phyloP scores from a whole-genome alignment of 2,888 invertebrate genomes.

The Drosophila neoperkinsi region DNA sequence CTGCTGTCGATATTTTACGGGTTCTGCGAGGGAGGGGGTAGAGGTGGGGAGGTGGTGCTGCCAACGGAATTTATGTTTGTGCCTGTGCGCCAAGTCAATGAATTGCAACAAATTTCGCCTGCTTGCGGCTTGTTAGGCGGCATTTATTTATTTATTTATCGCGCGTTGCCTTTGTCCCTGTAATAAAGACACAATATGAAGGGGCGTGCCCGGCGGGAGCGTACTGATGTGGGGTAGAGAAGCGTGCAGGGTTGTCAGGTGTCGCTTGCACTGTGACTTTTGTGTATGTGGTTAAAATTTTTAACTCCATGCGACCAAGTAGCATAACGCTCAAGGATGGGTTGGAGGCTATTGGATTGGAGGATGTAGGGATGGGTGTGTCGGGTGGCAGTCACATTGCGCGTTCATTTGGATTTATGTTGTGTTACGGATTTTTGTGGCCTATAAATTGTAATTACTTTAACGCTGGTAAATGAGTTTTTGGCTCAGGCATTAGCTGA shows the following conservation, averaged over 20 bases:
- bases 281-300: conserved; percentile 74
- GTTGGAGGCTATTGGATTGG: not conserved
- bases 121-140: conserved; percentile 78
- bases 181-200: conserved; percentile 72
- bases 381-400: conserved; percentile 21
- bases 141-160: conserved; percentile 78
- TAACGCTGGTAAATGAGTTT: conserved; percentile 78
- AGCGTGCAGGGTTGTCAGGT: conserved; percentile 52
- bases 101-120: conserved; percentile 82
- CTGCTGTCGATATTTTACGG: conserved; percentile 76
- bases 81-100: conserved; percentile 82
- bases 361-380: not conserved
- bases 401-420: conserved; percentile 79
- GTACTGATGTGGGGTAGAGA: not conserved
- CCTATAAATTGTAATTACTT: conserved; percentile 82
- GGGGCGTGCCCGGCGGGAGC: not conserved
- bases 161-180: conserved; percentile 69
- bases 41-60: not conserved
- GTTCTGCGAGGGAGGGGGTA: conserved; percentile 16
- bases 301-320: conserved; percentile 60
- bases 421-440: conserved; percentile 81
- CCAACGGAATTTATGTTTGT: conserved; percentile 73
- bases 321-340: conserved; percentile 17
- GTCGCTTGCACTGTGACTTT: conserved; percentile 67
- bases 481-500: conserved; percentile 70